Evolutionary conservation across 1,140 invertebrate genomes (phyloP).

Genomic region (Eriocheir sinensis): DNA sequence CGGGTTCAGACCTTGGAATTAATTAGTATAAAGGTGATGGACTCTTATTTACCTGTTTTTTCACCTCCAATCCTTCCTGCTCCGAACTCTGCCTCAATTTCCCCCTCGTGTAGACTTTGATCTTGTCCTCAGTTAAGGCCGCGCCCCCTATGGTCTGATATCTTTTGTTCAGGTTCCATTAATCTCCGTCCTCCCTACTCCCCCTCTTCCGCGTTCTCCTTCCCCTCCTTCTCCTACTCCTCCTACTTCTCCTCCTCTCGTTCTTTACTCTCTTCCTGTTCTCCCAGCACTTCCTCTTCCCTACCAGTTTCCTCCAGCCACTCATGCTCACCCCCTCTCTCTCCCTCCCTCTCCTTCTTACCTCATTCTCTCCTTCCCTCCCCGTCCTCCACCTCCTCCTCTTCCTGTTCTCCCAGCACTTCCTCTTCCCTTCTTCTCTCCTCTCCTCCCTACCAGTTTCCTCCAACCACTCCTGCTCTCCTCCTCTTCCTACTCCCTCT

Average conservation of each 20-base stretch:
- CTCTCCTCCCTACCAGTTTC: neutral
- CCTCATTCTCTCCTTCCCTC: neutral
- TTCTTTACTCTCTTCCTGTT: no score
- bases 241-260: neutral
- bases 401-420: neutral
- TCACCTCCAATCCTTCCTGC: neutral
- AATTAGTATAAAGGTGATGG: neutral
- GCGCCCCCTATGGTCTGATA: neutral
- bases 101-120: neutral
- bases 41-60: constrained; percentile 17
- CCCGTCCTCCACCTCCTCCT: no score
- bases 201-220: no score
- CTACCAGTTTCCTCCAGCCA: no score
- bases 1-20: neutral
- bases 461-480: neutral
- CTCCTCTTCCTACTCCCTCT: neutral
- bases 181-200: neutral
- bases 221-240: no score
- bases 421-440: neutral
- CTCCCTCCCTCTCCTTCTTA: neutral
- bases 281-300: no score
- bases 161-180: constrained; percentile 15
- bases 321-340: no score
- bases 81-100: constrained; percentile 1
- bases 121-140: constrained; percentile 12